Base-by-base conservation (phyloP, 2,888 invertebrate genomes). In the Colletes collaris region DNA sequence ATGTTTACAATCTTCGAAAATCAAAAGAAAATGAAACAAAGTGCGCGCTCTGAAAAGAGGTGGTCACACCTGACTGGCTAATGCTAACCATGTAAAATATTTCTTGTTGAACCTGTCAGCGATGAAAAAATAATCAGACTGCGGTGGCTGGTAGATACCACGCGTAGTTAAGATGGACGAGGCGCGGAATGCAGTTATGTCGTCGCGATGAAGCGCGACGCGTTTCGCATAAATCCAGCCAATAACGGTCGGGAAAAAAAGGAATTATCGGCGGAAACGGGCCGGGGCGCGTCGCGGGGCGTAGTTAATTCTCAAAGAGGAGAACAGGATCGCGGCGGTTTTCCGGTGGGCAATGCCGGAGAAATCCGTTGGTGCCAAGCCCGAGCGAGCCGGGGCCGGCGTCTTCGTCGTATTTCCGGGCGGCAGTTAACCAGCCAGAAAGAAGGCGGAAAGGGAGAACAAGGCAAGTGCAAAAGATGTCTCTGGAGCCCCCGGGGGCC, bases 351-450 rank as follows among this genome's bases (percentile, higher is more conserved):
- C 49, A 19, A 40, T 8, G 50, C 46, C 49, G 56, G 52, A 58
- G 64, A 70, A 79, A 74, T 79, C 65, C 73, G 58, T 70, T 72
- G 55, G 69, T 68, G 74, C 55, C 74, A 60, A 62, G 64, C 70
- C 67, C 46, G 19, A 59, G 63, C 63, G 60, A 68, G 27, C 52
- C 65, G 19, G 59, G 44, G 10, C 8, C 10, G 8, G 10, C 69
- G 19, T 79, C 77, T 66, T 62, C 79, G 63, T 68, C 80, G 70
- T 69, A 76, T 77, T 84, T 84, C 82, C 80, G 72, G 74, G 52
- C 71, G 69, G 64, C 56, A 70, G 76, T 73, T 80, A 85, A 85
- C 85, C 85, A 78, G 63, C 52, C 78, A 71, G 86, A 86, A 82
- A 82, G 74, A 71, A 77, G 73, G 66, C 69, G 62, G 66, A 55